Evolutionary conservation across 2,888 invertebrate species (phyloP), one percentile per base, ranked within the genome.

Genomic region (Cacoxenus indagator): DNA sequence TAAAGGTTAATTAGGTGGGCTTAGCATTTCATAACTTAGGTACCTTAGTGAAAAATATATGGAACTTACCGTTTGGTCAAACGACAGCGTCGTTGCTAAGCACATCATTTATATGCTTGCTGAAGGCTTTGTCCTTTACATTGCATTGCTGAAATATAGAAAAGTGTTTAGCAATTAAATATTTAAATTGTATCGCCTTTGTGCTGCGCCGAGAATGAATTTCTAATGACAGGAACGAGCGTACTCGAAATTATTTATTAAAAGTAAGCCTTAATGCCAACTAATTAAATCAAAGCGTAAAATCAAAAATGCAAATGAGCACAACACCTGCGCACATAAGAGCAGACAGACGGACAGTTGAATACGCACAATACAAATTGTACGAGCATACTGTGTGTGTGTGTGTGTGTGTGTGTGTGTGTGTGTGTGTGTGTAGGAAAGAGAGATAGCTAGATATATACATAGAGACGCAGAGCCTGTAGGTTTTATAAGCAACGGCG

Each of bases 61-160:
- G 9, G 65, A 45, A 72, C 87, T 83, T 75, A 88, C 87, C 87
- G 83, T 81, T 79, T 80, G 85, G 88, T 88, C 87, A 88, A 84
- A 87, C 87, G 78, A 82, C 75, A 70, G 85, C 85, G 73, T 87
- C 87, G 71, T 87, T 86, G 80, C 85, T 87, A 76, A 84, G 84
- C 74, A 88, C 87, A 76, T 88, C 87, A 79, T 88, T 88, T 81
- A 87, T 86, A 81, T 88, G 88, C 75, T 88, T 87, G 73, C 83
- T 84, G 67, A 57, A 27, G 68, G 82, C 74, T 69, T 87, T 88
- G 54, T 88, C 87, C 73, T 87, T 87, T 68, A 86, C 77, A 57
- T 84, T 85, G 73, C 87, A 88, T 84, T 88, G 87, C 87, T 88
- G 72, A 4, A 76, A 76, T 31, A 31, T 31, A 17, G 8, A 31